Evolutionary conservation across 35 echinoderm and acorn worm species (phyloP), one percentile per base, ranked within the genome.

Genomic region (Ophiothrix spiculata): DNA sequence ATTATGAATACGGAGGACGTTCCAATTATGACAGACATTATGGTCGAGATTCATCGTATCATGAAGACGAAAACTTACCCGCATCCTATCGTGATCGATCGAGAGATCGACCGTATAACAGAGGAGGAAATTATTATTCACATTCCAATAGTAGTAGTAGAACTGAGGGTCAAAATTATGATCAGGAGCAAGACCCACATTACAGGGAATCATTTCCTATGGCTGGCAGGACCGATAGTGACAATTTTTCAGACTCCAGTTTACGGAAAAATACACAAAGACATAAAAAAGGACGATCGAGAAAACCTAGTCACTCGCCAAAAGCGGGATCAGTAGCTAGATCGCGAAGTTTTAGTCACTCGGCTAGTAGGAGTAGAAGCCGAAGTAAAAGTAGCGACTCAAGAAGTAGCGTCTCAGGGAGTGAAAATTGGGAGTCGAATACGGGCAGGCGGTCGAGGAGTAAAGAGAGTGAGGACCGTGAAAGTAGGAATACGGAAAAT

Each of bases 401-500:
- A 23, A 56, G 86, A 73, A 99, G 96, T 88, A 99, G 96, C 83
- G 80, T 79, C 86, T 93, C 90, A 90, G 88, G 89, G 78, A 93
- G 91, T 80, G 94, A 95, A 54, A 10, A 54, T 23, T 64, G 80
- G 6, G 38, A 40, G 81, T 54, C 54, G 40, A 88, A 75, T n/a
- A n/a, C n/a, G n/a, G n/a, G n/a, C 40, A 91, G 94, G 77, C 88
- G 92, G 33, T 93, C 95, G 33, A 80, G 87, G 73, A 92, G 95
- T 77, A 92, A 80, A 81, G 95, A 91, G 81, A 97, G 94, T 75
- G 90, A 92, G n/a, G n/a, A n/a, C 79, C 76, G 84, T 17, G 94
- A 93, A 64, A 94, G 92, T 89, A 81, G 92, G 37, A 99, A 99
- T 86, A 91, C 96, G 38, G 95, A 93, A 69, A 94, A 90, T 64